A percentile compares a stretch with the other conserved stretches of the same genome.
These are phyloP conservation scores for Donacobius atricapilla DNA, from an alignment of 2,113 vertebrate genomes.

Conservation along the genomic window DNA sequence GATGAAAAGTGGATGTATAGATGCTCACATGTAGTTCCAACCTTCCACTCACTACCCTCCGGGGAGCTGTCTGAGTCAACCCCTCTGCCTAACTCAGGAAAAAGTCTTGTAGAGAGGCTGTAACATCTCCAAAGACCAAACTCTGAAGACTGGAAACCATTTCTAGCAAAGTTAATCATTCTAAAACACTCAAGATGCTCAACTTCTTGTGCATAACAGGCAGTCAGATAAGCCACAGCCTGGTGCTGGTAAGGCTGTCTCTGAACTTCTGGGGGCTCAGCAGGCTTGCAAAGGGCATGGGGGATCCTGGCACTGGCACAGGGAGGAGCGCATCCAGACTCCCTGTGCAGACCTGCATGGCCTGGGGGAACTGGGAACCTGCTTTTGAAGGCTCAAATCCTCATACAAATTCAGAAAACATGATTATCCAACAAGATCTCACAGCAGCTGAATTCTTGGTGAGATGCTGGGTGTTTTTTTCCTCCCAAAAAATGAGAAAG, in stretches of 20 bases:
- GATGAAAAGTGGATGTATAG: not conserved
- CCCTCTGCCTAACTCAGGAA: not conserved
- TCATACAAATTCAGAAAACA: not conserved
- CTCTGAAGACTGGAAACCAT: not conserved
- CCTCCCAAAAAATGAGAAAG: fast-evolving
- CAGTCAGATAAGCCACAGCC: not conserved
- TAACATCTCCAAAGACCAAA: not conserved
- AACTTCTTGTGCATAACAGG: not conserved
- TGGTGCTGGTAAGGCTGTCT: not conserved
- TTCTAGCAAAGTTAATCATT: conserved; percentile 13
- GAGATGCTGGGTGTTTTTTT: not conserved
- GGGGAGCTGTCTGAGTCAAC: not conserved
- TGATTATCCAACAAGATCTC: not conserved
- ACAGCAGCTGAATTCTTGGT: not conserved
- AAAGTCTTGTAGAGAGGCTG: not conserved
- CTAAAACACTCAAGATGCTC: conserved; percentile 32
- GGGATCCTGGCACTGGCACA: not conserved
- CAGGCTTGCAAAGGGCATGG: not conserved
- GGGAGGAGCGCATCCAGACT: not conserved
- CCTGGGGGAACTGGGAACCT: not conserved
- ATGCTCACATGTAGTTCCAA: not conserved
- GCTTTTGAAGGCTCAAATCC: not conserved
- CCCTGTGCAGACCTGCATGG: not conserved
- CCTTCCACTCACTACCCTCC: not conserved
- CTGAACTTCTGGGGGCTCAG: not conserved